A percentile compares a stretch with the other conserved stretches of the same genome.
Conservation (phyloP, 2,797 vertebrate genomes). For the Tauraco hartlaubi region DNA sequence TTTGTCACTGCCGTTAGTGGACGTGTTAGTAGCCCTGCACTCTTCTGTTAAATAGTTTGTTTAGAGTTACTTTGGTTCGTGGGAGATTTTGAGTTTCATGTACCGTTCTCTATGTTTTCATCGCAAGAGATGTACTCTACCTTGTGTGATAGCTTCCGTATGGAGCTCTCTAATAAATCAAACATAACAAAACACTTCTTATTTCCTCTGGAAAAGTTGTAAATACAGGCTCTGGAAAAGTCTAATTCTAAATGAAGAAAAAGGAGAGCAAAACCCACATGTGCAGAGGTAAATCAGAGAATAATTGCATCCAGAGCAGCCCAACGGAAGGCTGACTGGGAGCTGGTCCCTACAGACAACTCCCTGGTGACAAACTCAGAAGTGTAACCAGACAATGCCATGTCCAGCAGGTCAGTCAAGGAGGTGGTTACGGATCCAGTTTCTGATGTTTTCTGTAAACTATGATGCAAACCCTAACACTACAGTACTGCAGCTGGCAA, state of each 20-base stretch:
- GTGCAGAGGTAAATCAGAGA: slow-evolving; percentile 58
- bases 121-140: neutral
- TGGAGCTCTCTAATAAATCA: neutral
- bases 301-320: slow-evolving; percentile 60
- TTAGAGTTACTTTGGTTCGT: neutral
- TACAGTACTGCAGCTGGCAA: slow-evolving; percentile 26
- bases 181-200: slow-evolving; percentile 31
- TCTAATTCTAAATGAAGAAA: slow-evolving; percentile 35
- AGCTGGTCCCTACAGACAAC: neutral
- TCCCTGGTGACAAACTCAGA: neutral
- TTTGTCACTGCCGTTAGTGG: neutral
- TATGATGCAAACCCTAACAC: neutral
- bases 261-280: slow-evolving; percentile 30
- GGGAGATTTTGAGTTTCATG: neutral
- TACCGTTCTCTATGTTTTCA: neutral
- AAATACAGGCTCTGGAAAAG: slow-evolving; percentile 50
- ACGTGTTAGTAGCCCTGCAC: neutral
- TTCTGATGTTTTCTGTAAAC: slow-evolving; percentile 16
- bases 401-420: slow-evolving; percentile 43
- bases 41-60: neutral
- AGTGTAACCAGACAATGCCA: neutral
- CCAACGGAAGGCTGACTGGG: neutral
- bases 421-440: neutral
- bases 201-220: slow-evolving; percentile 49
- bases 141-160: neutral